Conservation (phyloP, 2,113 vertebrate genomes). For the Pteropus alecto region DNA sequence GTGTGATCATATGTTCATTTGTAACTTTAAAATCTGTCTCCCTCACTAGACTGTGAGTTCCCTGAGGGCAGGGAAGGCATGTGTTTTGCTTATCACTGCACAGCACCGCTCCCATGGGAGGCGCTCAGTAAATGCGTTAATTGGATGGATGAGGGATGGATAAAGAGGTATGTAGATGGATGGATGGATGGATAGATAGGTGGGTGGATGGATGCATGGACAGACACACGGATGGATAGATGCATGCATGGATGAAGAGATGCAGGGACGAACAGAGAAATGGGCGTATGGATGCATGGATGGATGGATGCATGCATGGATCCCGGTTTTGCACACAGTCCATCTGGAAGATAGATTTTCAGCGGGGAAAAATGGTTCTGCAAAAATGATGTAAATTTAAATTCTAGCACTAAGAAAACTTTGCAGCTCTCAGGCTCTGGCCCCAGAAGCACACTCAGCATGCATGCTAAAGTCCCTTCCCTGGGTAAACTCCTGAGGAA, state of each 20-base stretch:
- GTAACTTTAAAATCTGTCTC: not conserved
- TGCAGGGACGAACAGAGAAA: not conserved
- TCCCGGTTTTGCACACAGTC: not conserved
- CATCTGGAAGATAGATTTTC: not conserved
- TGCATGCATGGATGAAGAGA: accelerated
- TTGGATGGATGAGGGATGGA: not conserved
- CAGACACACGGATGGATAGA: accelerated
- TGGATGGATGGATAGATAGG: not conserved
- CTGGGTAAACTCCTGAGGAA: not conserved
- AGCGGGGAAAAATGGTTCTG: not conserved
- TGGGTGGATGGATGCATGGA: not conserved
- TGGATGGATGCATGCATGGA: too few species aligned
- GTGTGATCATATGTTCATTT: accelerated
- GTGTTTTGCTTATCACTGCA: not conserved
- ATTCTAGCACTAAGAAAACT: not conserved
- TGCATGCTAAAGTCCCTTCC: too few species aligned
- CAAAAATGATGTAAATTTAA: not conserved
- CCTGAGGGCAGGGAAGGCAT: not conserved
- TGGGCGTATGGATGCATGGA: too few species aligned
- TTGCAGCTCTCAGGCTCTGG: not conserved
- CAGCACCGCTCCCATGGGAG: not conserved
- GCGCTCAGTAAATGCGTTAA: not conserved
- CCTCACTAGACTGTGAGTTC: not conserved
- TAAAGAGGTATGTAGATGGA: too few species aligned
- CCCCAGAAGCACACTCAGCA: not conserved